A percentile compares a stretch with the other conserved stretches of the same genome.
These are phyloP conservation scores for Neogobius melanostomus DNA, from an alignment of 2,113 vertebrate genomes.

Conservation along the genomic window DNA sequence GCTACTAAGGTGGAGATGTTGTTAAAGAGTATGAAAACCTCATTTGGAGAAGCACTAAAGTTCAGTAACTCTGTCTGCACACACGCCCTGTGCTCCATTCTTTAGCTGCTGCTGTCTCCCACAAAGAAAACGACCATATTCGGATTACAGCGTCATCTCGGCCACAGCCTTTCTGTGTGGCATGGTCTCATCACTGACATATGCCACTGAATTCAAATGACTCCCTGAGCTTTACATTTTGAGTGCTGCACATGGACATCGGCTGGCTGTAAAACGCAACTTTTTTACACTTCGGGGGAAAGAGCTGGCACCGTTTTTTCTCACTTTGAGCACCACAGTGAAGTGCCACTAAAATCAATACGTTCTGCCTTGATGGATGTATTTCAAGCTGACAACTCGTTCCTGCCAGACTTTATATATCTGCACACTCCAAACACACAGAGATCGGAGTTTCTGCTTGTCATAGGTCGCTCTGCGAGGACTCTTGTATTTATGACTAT, in stretches of 20 bases:
- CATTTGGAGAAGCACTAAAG: no score
- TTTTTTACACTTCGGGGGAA: neutral
- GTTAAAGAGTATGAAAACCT: no score
- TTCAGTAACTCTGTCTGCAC: no score
- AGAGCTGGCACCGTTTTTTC: conserved; percentile 9
- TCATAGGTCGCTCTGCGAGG: conserved; percentile 40
- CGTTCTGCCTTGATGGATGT: conserved; percentile 31
- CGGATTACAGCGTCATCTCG: no score
- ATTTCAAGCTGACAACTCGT: conserved; percentile 32
- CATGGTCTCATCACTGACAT: conserved; percentile 38
- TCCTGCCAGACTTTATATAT: conserved; percentile 28
- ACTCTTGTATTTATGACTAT: conserved; percentile 33
- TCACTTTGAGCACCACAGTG: conserved; percentile 20
- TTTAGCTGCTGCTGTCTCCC: no score
- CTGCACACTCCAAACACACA: conserved; percentile 12
- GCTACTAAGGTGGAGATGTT: no score
- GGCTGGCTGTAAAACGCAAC: conserved; percentile 5
- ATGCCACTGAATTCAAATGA: conserved; percentile 43
- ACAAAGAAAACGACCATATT: no score
- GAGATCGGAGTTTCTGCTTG: conserved; percentile 35
- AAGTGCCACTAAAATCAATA: conserved; percentile 40
- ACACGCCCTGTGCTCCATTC: no score
- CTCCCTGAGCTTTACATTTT: conserved; percentile 20
- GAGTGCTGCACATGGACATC: conserved; percentile 12
- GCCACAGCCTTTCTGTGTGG: conserved; percentile 21